phyloP scores from a whole-genome alignment of 2,888 invertebrate species.

The Hecatera dysodea region DNA sequence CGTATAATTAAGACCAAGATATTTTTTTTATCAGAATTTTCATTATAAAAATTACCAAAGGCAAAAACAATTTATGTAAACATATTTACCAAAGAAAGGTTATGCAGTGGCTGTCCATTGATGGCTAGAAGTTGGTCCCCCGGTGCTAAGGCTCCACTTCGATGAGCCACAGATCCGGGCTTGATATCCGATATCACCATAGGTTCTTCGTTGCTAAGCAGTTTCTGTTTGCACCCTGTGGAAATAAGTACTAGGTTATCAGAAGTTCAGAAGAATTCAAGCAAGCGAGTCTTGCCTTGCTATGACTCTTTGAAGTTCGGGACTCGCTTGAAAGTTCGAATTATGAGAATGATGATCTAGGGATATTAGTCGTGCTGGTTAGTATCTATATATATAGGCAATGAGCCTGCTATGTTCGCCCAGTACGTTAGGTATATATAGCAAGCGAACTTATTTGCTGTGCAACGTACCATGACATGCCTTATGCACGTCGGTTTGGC shows the following conservation, averaged over 20 bases:
- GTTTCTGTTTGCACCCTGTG: conserved; percentile 87
- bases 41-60: no score
- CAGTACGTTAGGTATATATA: conserved; percentile 52
- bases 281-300: not conserved
- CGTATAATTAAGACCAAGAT: no score
- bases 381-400: conserved; percentile 18
- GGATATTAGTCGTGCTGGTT: conserved; percentile 36
- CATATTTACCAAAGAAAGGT: conserved; percentile 91
- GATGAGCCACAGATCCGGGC: conserved; percentile 97
- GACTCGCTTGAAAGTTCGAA: not conserved
- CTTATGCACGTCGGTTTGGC: conserved; percentile 63
- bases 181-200: conserved; percentile 97
- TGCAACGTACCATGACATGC: conserved; percentile 63
- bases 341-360: not conserved
- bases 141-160: conserved; percentile 96
- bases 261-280: not conserved
- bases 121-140: conserved; percentile 97
- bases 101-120: conserved; percentile 95
- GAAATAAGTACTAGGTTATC: conserved; percentile 18
- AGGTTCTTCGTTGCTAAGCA: conserved; percentile 92
- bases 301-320: not conserved
- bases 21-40: no score
- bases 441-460: conserved; percentile 45
- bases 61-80: not conserved
- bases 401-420: conserved; percentile 31